Percentiles rank a stretch among this genome's conserved stretches.
Conservation (phyloP, 2,113 vertebrate genomes). For the Varanus salvator region DNA sequence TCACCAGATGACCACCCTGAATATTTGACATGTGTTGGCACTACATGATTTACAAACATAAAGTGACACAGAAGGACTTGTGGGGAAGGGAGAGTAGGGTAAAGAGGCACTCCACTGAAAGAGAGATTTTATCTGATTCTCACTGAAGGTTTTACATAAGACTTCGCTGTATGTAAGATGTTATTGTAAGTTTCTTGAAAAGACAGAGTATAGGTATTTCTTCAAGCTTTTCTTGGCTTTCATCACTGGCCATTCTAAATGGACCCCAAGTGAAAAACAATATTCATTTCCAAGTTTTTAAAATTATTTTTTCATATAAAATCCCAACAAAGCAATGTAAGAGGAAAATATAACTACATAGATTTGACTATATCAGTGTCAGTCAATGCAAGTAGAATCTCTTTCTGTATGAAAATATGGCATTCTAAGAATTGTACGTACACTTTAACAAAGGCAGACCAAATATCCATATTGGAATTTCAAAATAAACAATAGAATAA, state of each 20-base stretch:
- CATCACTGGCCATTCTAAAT: not conserved
- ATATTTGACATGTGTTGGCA: conserved; percentile 40
- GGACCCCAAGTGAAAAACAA: not conserved
- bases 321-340: too few relatives aligned
- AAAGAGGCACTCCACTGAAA: not conserved
- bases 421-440: too few relatives aligned
- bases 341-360: too few relatives aligned
- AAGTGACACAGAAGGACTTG: conserved; percentile 33
- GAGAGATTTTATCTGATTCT: conserved; percentile 30
- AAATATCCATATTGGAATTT: too few relatives aligned
- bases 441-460: too few relatives aligned
- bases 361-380: too few relatives aligned
- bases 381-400: too few relatives aligned
- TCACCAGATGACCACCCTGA: conserved; percentile 61
- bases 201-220: not conserved
- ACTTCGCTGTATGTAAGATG: conserved; percentile 34
- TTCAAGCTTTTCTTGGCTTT: not conserved
- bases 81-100: conserved; percentile 19
- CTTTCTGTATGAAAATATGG: too few relatives aligned
- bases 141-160: conserved; percentile 37
- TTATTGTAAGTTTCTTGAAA: conserved; percentile 41
- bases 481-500: too few relatives aligned
- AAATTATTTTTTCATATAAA: not conserved
- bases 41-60: conserved; percentile 32
- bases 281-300: not conserved